Conservation (phyloP, 1,140 invertebrate genomes). For the Gonioctena quinquepunctata region DNA sequence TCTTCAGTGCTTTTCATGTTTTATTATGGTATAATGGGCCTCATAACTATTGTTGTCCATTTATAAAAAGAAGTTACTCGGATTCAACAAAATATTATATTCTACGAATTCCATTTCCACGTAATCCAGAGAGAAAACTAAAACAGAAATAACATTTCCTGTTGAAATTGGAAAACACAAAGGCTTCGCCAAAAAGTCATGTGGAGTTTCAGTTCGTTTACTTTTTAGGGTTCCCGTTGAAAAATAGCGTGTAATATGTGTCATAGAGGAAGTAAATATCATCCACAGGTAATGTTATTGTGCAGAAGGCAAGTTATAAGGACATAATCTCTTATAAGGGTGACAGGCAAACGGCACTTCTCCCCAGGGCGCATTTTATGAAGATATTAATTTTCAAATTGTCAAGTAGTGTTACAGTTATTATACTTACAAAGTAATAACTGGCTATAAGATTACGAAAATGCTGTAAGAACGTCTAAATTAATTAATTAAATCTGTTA, state of each 20-base stretch:
- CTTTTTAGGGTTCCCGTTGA: not conserved
- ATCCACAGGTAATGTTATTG: constrained; percentile 38
- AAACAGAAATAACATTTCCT: not conserved
- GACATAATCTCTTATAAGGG: constrained; percentile 47
- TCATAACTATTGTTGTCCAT: no score
- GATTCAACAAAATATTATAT: no score
- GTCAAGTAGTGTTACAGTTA: constrained; percentile 53
- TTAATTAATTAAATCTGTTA: constrained; percentile 56
- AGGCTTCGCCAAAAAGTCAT: not conserved
- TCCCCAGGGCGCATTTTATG: constrained; percentile 49
- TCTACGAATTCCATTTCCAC: no score
- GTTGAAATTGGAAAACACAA: not conserved
- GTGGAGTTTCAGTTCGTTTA: not conserved
- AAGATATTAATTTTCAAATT: constrained; percentile 55
- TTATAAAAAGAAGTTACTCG: no score
- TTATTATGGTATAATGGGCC: no score
- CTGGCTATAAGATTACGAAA: constrained; percentile 52
- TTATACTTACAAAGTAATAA: constrained; percentile 54
- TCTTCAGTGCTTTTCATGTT: no score
- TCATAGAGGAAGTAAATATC: not conserved
- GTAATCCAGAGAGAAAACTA: no score
- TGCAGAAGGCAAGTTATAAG: constrained; percentile 32
- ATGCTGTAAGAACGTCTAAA: constrained; percentile 47
- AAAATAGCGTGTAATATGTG: not conserved
- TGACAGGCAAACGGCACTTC: constrained; percentile 36